Conservation (phyloP, 2,113 vertebrate genomes). For the Dromaius novaehollandiae region DNA sequence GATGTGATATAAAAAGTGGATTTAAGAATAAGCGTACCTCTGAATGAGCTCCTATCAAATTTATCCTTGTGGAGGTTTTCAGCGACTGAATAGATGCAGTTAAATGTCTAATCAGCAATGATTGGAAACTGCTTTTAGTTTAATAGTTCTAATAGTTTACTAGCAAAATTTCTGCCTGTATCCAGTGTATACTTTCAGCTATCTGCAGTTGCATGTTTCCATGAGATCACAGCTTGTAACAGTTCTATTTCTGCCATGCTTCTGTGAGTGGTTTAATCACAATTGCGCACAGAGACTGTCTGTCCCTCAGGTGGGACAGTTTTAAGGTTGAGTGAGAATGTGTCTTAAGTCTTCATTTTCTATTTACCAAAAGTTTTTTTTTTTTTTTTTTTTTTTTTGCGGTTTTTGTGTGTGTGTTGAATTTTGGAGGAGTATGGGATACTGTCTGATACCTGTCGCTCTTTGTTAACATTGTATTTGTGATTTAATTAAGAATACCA, state of each 20-base stretch:
- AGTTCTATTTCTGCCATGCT: neutral
- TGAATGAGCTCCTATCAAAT: neutral
- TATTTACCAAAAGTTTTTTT: neutral
- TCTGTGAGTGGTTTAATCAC: neutral
- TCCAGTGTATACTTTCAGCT: neutral
- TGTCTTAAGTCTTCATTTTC: neutral
- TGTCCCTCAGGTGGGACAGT: neutral
- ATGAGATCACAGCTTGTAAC: neutral
- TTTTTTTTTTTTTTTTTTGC: neutral
- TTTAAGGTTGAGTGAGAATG: neutral
- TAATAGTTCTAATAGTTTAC: neutral
- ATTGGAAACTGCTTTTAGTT: neutral
- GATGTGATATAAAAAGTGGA: neutral
- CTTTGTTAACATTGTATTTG: neutral
- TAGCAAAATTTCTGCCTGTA: neutral
- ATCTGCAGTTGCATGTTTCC: neutral
- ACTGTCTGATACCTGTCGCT: neutral
- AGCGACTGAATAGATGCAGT: neutral
- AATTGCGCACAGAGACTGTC: neutral
- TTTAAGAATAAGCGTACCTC: neutral
- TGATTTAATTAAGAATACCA: neutral
- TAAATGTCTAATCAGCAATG: neutral
- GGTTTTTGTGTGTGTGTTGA: neutral
- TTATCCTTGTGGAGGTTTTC: conserved; percentile 12
- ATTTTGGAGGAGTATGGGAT: neutral